Evolutionary conservation across 1,140 invertebrate species (phyloP).

Genomic region (Zaprionus taronus): DNA sequence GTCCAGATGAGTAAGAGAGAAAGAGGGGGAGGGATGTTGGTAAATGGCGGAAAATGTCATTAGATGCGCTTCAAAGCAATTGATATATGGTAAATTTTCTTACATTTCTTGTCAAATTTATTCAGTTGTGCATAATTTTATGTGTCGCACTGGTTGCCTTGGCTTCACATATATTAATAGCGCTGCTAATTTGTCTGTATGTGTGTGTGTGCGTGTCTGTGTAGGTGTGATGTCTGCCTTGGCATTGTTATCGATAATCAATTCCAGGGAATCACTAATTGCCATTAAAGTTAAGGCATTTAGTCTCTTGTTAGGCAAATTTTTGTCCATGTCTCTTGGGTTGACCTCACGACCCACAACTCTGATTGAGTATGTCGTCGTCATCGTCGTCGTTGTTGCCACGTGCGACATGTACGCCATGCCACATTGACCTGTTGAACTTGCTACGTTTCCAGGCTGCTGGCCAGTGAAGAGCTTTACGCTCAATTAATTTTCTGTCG

Average conservation of each 20-base stretch:
- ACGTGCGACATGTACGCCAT: neutral
- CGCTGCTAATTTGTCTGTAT: neutral
- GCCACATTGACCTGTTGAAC: slow-evolving; percentile 36
- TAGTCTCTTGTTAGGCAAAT: neutral
- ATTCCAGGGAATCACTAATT: slow-evolving; percentile 22
- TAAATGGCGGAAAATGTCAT: slow-evolving; percentile 16
- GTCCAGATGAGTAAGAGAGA: neutral
- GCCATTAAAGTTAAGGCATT: slow-evolving; percentile 14
- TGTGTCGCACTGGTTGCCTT: neutral
- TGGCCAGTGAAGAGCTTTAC: slow-evolving; percentile 48
- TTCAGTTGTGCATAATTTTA: neutral
- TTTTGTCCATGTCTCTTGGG: neutral
- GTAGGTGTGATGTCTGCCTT: neutral
- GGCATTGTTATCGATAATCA: neutral
- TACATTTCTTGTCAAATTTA: neutral
- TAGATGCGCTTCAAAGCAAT: slow-evolving; percentile 13
- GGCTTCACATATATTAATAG: neutral
- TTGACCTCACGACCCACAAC: neutral
- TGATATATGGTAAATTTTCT: neutral
- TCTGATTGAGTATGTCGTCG: neutral
- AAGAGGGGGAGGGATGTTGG: neutral
- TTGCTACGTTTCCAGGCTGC: slow-evolving; percentile 28
- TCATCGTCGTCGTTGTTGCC: neutral
- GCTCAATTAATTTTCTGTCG: slow-evolving; percentile 71
- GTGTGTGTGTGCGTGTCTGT: neutral